Conservation (phyloP, 2,113 vertebrate species). For the Puma concolor region DNA sequence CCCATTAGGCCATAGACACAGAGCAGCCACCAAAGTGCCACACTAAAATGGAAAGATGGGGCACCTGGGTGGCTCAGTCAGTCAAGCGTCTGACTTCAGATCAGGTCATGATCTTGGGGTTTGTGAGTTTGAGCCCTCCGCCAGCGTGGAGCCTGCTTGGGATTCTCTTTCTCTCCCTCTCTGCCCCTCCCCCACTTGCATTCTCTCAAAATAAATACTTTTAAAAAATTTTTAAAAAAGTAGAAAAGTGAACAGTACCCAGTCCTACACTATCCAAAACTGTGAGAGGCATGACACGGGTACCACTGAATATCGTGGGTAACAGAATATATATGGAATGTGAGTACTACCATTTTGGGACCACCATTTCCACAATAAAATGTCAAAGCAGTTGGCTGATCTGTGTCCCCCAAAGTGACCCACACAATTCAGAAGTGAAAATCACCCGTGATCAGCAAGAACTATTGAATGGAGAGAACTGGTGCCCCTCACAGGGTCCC, state of each 20-base stretch:
- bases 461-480: not conserved
- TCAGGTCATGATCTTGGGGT: too few species aligned
- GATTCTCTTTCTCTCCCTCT: too few species aligned
- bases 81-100: too few species aligned
- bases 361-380: not conserved
- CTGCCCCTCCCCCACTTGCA: too few species aligned
- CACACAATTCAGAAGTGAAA: not conserved
- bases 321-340: not conserved
- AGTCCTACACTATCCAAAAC: not conserved
- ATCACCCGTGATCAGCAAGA: not conserved
- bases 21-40: not conserved
- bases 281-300: fast-evolving
- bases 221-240: not conserved
- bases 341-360: not conserved
- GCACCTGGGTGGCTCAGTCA: too few species aligned
- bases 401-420: not conserved
- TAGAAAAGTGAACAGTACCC: not conserved
- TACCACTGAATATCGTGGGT: not conserved
- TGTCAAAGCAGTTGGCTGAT: not conserved
- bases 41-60: not conserved
- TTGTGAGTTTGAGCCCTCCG: too few species aligned
- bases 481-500: not conserved
- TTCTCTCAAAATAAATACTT: too few species aligned
- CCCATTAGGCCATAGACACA: not conserved
- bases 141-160: too few species aligned